Percentiles rank a stretch among this genome's conserved stretches.
These are phyloP conservation scores for Marmota monax DNA, from an alignment of 2,113 vertebrate species.

Conservation along the genomic window DNA sequence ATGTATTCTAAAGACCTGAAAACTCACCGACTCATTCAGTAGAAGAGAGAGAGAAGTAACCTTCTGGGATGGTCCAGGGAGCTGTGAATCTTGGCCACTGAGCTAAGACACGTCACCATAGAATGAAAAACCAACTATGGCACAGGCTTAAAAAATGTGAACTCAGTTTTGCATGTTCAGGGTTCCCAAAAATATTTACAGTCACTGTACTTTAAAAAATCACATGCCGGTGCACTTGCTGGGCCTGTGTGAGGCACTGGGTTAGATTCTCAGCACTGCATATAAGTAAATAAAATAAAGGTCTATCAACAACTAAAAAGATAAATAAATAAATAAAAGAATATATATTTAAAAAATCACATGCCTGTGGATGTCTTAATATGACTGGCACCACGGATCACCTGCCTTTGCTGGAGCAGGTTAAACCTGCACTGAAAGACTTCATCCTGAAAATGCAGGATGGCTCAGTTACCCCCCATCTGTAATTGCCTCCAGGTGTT, in stretches of 20 bases:
- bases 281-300: too few species aligned
- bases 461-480: neutral
- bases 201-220: neutral
- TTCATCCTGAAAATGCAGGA: neutral
- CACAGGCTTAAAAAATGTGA: neutral
- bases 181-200: constrained; percentile 9
- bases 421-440: neutral
- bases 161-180: neutral
- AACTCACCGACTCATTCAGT: neutral
- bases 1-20: neutral
- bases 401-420: neutral
- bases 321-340: too few species aligned
- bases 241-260: too few species aligned
- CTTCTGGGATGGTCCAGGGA: neutral
- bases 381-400: too few species aligned
- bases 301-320: too few species aligned
- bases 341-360: too few species aligned
- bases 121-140: neutral
- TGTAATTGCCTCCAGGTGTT: neutral
- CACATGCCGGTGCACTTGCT: too few species aligned
- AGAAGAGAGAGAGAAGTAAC: neutral
- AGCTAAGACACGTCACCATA: neutral
- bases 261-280: too few species aligned
- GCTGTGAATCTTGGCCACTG: neutral
- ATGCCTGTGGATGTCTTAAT: too few species aligned